Percentiles rank a stretch among this genome's conserved stretches.
Conservation (phyloP, 1,140 invertebrate species). For the Araneus ventricosus region DNA sequence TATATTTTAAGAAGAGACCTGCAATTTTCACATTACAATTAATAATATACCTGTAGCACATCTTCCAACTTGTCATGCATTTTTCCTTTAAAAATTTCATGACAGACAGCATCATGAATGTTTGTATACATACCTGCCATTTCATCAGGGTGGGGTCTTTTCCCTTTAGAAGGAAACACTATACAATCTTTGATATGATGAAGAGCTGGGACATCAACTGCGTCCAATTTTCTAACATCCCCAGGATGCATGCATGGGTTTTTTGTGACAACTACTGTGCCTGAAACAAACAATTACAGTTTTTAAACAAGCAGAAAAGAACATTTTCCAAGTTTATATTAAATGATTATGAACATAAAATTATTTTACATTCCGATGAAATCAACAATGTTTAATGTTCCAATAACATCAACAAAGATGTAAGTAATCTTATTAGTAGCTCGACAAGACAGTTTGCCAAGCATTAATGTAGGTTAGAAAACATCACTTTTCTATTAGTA, state of each 20-base stretch:
- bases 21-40: neutral
- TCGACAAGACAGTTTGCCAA: no score
- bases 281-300: slow-evolving; percentile 50
- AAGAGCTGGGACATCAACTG: slow-evolving; percentile 79
- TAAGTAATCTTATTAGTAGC: no score
- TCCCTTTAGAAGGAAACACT: slow-evolving; percentile 80
- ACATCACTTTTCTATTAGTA: no score
- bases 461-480: no score
- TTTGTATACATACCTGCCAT: slow-evolving; percentile 79
- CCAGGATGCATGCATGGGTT: slow-evolving; percentile 80
- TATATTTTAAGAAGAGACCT: no score
- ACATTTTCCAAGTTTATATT: no score
- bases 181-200: slow-evolving; percentile 80
- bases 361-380: no score
- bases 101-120: neutral
- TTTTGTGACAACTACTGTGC: slow-evolving; percentile 78
- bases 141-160: slow-evolving; percentile 80
- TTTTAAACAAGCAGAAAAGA: no score
- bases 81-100: neutral
- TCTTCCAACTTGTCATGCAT: neutral
- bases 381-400: no score
- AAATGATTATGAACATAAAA: no score
- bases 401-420: no score
- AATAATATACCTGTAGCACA: neutral
- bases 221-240: slow-evolving; percentile 80